These are phyloP conservation scores for Triops cancriformis DNA, from an alignment of 1,140 invertebrate genomes.

Conservation along the genomic window DNA sequence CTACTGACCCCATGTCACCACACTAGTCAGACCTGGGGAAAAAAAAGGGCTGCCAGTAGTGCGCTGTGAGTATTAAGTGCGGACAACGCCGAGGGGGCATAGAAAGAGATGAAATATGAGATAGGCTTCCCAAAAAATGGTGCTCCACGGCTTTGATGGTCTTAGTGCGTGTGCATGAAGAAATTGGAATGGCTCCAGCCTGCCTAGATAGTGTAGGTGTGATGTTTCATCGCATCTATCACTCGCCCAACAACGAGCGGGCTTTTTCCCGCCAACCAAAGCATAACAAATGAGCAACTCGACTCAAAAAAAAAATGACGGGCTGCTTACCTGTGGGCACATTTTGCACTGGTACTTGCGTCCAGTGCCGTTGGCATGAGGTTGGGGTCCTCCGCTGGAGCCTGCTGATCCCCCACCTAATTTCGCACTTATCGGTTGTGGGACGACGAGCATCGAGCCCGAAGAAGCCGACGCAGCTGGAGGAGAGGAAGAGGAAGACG, in stretches of 20 bases:
- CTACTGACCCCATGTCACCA: too few relatives aligned
- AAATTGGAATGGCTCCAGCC: constrained; percentile 4
- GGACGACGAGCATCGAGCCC: constrained; percentile 68
- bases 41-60: too few relatives aligned
- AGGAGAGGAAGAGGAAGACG: constrained; percentile 43
- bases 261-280: not conserved
- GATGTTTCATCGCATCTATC: not conserved
- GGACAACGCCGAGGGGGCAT: not conserved
- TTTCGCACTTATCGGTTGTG: constrained; percentile 75
- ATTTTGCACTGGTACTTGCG: constrained; percentile 94
- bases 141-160: not conserved
- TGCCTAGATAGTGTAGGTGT: constrained; percentile 7
- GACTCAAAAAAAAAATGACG: not conserved
- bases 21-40: too few relatives aligned
- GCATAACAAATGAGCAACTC: constrained; percentile 5
- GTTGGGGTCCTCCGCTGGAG: constrained; percentile 29
- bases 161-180: not conserved
- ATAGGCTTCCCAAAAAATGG: not conserved
- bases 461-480: constrained; percentile 44
- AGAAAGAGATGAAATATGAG: not conserved
- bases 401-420: constrained; percentile 9
- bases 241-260: not conserved
- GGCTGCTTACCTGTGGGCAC: constrained; percentile 83
- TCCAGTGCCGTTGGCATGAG: constrained; percentile 36
- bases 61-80: not conserved